Conservation (phyloP, 2,888 invertebrate genomes). For the Oeneis ivallda region DNA sequence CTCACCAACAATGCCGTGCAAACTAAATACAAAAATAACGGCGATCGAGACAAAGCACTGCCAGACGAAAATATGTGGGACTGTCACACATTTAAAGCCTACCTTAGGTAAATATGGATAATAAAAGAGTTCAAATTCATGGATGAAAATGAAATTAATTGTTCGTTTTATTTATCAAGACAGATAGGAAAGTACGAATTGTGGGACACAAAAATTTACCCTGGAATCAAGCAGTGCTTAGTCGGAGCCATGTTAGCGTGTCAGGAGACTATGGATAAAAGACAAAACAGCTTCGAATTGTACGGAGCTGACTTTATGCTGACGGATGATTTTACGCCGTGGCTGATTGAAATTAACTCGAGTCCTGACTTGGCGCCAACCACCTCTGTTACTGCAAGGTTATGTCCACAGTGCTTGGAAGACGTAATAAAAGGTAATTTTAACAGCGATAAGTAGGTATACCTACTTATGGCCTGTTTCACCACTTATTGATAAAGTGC, state of each 20-base stretch:
- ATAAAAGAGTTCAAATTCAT: not conserved
- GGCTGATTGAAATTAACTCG: constrained; percentile 97
- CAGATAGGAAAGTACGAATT: constrained; percentile 88
- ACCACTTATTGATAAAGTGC: too few species aligned
- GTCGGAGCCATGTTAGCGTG: constrained; percentile 92
- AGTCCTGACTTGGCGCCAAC: constrained; percentile 96
- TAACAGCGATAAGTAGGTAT: too few species aligned
- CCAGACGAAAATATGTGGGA: constrained; percentile 98
- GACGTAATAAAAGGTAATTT: constrained; percentile 93
- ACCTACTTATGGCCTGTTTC: too few species aligned
- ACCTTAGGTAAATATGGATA: constrained; percentile 78
- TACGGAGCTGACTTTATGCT: constrained; percentile 98
- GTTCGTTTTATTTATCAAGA: constrained; percentile 64
- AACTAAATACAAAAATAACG: constrained; percentile 89
- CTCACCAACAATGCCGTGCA: constrained; percentile 97
- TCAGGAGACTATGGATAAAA: constrained; percentile 91
- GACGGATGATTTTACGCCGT: constrained; percentile 92
- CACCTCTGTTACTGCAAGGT: constrained; percentile 92
- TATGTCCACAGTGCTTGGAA: constrained; percentile 93
- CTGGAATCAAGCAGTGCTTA: constrained; percentile 90
- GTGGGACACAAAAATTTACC: constrained; percentile 93
- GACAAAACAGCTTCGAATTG: constrained; percentile 92
- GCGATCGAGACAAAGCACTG: constrained; percentile 86
- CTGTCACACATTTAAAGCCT: constrained; percentile 88
- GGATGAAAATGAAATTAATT: constrained; percentile 33